These are phyloP conservation scores for Drosophila lutescens DNA, from an alignment of 2,888 invertebrate species.

Conservation along the genomic window DNA sequence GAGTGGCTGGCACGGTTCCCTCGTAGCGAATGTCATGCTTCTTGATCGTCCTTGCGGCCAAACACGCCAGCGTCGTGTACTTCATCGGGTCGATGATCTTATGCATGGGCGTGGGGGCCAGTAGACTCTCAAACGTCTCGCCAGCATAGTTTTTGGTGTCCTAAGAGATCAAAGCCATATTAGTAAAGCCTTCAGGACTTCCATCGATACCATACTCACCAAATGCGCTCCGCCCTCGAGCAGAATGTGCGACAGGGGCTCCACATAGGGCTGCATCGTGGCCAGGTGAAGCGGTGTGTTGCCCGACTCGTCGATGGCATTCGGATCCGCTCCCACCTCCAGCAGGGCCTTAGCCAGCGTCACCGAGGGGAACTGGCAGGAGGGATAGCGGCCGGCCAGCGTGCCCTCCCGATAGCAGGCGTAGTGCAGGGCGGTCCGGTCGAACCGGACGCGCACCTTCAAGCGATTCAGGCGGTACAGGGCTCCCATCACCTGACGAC, in stretches of 20 bases:
- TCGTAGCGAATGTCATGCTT: conserved; percentile 88
- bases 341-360: conserved; percentile 90
- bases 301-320: conserved; percentile 91
- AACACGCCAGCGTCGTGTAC: conserved; percentile 92
- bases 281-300: conserved; percentile 96
- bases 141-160: conserved; percentile 90
- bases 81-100: conserved; percentile 90
- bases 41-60: conserved; percentile 92
- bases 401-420: conserved; percentile 92
- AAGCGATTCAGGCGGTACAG: conserved; percentile 92
- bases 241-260: conserved; percentile 89
- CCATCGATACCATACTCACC: conserved; percentile 63
- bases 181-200: not conserved
- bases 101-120: conserved; percentile 87
- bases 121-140: conserved; percentile 90
- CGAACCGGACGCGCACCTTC: conserved; percentile 87
- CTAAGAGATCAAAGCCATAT: conserved; percentile 50
- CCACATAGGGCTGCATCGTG: conserved; percentile 89
- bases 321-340: conserved; percentile 92
- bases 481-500: conserved; percentile 88
- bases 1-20: conserved; percentile 86
- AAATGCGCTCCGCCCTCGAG: conserved; percentile 90
- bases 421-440: conserved; percentile 91
- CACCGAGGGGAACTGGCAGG: conserved; percentile 89
- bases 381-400: conserved; percentile 88